A percentile compares a stretch with the other conserved stretches of the same genome.
These are phyloP conservation scores for Panopea generosa DNA, from an alignment of 2,888 invertebrate species.

Conservation along the genomic window DNA sequence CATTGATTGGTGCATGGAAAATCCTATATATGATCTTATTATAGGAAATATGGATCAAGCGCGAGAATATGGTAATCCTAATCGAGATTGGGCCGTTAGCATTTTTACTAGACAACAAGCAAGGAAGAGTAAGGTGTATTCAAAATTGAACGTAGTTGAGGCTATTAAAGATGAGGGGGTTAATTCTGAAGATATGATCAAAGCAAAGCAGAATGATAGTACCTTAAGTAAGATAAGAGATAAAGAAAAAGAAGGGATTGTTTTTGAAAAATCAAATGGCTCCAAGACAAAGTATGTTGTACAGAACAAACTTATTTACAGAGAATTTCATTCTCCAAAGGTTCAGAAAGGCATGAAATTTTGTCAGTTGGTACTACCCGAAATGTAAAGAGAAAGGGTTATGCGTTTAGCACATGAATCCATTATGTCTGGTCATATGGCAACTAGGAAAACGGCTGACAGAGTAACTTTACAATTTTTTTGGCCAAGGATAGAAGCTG, in stretches of 20 bases:
- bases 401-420: slow-evolving; percentile 58
- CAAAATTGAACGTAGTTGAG: slow-evolving; percentile 17
- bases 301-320: slow-evolving; percentile 17
- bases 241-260: background rate
- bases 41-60: slow-evolving; percentile 37
- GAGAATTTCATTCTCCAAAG: slow-evolving; percentile 18
- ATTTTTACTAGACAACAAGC: slow-evolving; percentile 16
- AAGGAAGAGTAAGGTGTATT: background rate
- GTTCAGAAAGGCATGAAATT: slow-evolving; percentile 14
- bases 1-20: slow-evolving; percentile 40
- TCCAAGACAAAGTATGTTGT: slow-evolving; percentile 8
- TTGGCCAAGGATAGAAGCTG: slow-evolving; percentile 51
- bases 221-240: slow-evolving; percentile 12
- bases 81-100: slow-evolving; percentile 29
- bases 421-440: slow-evolving; percentile 32
- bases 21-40: slow-evolving; percentile 45
- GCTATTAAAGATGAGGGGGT: slow-evolving; percentile 3
- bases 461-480: slow-evolving; percentile 43
- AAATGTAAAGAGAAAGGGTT: slow-evolving; percentile 29
- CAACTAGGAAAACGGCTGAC: background rate
- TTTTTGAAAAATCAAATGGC: slow-evolving; percentile 6
- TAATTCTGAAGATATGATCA: slow-evolving; percentile 18
- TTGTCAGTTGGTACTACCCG: slow-evolving; percentile 44
- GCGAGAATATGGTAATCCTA: slow-evolving; percentile 30
- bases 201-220: slow-evolving; percentile 20